Base-by-base conservation (phyloP, 1,140 invertebrate genomes). In the Aphidius ervi region DNA sequence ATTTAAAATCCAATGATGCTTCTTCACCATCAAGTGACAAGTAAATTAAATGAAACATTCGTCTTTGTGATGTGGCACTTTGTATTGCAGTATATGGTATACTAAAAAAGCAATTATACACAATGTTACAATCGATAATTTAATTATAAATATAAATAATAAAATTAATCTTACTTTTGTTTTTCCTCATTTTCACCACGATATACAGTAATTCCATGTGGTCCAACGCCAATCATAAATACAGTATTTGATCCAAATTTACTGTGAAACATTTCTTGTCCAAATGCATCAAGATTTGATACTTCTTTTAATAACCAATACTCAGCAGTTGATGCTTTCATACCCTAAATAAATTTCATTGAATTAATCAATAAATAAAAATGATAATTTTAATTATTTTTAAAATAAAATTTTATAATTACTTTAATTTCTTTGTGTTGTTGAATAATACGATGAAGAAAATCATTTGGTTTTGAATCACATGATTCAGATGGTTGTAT, bases 61-160 rank as follows among this genome's bases (percentile, higher is more conserved):
- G 84, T 5, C 87, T 82, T 63, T 88, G 83, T 9, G 91, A 88
- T 49, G 89, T 89, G 1, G 91, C 91, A 63, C 88, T 87, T 61
- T 89, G 86, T 65, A 94, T 92, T 46, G 89, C 87, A 8, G 89
- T 89, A 73, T 92, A 94, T 8, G 89, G 85, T 71, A 94, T 91
- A 71, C 90, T 92, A 80, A 31, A 85, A 83, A 16, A 16, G 16
- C 16, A 16, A 16, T 16, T 63, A 59, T 67, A 56, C 67, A 58
- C 56, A 53, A 52, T 52, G 16, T 16, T 16, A 16, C 16, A 16
- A 16, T 16, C 16, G 1, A 16, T 58, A 23, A 31, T 16, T 16
- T 9, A 16, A 7, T 46, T 55, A 54, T 5, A 3, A 49, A 48
- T 9, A 37, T 6, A 31, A 52, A 50, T 23, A 16, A 54, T 41